Conservation (phyloP, 2,888 invertebrate species). For the Physocephala rufipes region DNA sequence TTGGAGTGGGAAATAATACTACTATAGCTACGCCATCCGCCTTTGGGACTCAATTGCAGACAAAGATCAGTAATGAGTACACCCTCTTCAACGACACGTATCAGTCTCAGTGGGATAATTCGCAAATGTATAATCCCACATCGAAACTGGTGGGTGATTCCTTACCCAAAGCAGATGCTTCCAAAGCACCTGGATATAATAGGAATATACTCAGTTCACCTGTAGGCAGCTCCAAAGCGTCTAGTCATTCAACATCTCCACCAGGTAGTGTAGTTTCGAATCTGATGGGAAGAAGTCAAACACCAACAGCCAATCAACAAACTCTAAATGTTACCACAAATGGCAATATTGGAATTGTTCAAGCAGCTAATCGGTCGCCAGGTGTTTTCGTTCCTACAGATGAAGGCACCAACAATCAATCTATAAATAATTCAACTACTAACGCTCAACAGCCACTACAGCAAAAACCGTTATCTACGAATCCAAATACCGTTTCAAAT, state of each 20-base stretch:
- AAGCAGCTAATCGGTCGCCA: conserved; percentile 53
- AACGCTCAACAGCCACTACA: conserved; percentile 6
- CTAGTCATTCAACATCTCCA: conserved; percentile 69
- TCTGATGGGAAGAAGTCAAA: conserved; percentile 25
- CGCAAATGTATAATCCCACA: conserved; percentile 66
- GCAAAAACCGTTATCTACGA: conserved; percentile 21
- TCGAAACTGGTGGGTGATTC: conserved; percentile 62
- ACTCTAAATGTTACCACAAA: conserved; percentile 50
- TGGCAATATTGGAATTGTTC: conserved; percentile 40
- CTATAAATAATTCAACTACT: conserved; percentile 3
- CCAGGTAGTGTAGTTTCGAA: conserved; percentile 59
- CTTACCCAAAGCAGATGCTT: conserved; percentile 77
- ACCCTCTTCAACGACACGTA: conserved; percentile 87
- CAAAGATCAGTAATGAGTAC: conserved; percentile 72
- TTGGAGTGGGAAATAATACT: conserved; percentile 37
- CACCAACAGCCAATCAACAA: conserved; percentile 39
- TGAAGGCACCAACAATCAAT: conserved; percentile 48
- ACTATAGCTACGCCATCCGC: conserved; percentile 54
- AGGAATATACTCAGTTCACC: conserved; percentile 82
- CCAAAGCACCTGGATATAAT: conserved; percentile 88
- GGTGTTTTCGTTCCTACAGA: conserved; percentile 45
- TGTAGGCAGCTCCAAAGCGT: conserved; percentile 74
- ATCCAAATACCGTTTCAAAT: conserved; percentile 1
- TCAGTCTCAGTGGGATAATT: conserved; percentile 67
- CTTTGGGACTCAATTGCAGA: conserved; percentile 57